Percentiles rank a stretch among this genome's conserved stretches.
These are phyloP conservation scores for Pelochelys cantorii DNA, from an alignment of 2,797 vertebrate species.

Conservation along the genomic window DNA sequence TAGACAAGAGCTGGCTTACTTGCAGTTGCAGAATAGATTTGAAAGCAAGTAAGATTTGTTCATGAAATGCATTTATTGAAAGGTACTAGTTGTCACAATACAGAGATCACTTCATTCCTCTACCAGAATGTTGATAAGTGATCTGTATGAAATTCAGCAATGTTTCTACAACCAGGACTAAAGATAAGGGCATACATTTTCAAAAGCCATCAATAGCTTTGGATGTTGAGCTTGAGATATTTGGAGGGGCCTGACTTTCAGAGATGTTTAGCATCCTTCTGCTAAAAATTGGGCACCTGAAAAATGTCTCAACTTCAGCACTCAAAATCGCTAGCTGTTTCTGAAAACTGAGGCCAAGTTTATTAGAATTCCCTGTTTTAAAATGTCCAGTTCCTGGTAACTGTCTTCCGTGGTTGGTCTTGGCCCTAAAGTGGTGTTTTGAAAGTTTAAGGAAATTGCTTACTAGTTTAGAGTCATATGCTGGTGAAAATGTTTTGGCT, in stretches of 20 bases:
- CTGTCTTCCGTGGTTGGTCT: background rate
- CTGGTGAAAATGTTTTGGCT: background rate
- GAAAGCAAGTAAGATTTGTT: background rate
- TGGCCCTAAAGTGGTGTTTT: background rate
- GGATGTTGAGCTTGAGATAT: background rate
- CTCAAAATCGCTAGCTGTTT: background rate
- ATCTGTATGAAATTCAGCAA: accelerated
- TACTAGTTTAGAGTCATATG: background rate
- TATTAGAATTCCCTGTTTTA: background rate
- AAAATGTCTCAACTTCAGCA: background rate
- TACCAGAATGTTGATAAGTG: background rate
- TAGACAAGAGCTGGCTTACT: background rate
- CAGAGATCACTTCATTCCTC: accelerated
- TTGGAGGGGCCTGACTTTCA: background rate
- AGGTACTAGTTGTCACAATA: accelerated
- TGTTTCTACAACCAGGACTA: background rate
- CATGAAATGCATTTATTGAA: background rate
- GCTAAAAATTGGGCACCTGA: background rate
- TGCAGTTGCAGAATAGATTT: background rate
- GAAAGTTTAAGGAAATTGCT: background rate
- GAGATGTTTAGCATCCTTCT: accelerated
- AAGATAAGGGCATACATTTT: background rate
- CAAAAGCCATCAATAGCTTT: accelerated
- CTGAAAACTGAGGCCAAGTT: background rate
- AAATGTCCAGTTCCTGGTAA: background rate